A percentile compares a stretch with the other conserved stretches of the same genome.
phyloP scores from a whole-genome alignment of 2,113 vertebrate species.

The Pitta sordida region DNA sequence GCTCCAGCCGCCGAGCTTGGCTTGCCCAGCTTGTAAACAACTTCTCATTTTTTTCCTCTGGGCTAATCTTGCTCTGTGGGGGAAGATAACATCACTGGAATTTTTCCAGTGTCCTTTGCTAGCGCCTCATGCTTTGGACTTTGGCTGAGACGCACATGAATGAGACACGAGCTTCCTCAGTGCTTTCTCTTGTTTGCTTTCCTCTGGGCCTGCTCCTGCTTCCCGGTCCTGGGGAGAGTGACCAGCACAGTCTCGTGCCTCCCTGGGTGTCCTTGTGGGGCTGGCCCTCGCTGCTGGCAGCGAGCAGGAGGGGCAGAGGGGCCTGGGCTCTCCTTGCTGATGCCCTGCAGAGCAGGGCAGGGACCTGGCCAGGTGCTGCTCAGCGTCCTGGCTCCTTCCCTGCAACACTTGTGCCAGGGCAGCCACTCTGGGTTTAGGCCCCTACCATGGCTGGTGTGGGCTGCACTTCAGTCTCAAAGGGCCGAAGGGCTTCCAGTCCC shows the following conservation, averaged over 20 bases:
- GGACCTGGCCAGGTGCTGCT: background rate
- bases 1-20: background rate
- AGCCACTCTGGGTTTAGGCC: background rate
- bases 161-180: slow-evolving; percentile 34
- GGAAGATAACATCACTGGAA: slow-evolving; percentile 59
- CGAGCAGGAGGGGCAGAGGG: background rate
- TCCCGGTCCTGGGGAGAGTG: background rate
- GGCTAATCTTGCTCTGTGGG: slow-evolving; percentile 21
- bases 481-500: background rate
- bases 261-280: background rate
- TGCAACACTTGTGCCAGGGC: background rate
- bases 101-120: slow-evolving; percentile 54
- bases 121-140: slow-evolving; percentile 28
- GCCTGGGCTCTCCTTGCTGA: background rate
- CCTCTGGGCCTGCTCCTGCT: background rate
- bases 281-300: background rate
- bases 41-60: background rate
- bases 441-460: rapidly evolving
- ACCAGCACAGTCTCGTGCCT: background rate
- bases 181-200: slow-evolving; percentile 49
- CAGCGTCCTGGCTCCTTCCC: background rate
- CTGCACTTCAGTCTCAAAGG: background rate
- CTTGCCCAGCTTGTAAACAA: slow-evolving; percentile 43
- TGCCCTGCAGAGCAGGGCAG: background rate
- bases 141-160: background rate